Evolutionary conservation across 2,797 vertebrate species (phyloP).

Genomic region (Varecia variegata): DNA sequence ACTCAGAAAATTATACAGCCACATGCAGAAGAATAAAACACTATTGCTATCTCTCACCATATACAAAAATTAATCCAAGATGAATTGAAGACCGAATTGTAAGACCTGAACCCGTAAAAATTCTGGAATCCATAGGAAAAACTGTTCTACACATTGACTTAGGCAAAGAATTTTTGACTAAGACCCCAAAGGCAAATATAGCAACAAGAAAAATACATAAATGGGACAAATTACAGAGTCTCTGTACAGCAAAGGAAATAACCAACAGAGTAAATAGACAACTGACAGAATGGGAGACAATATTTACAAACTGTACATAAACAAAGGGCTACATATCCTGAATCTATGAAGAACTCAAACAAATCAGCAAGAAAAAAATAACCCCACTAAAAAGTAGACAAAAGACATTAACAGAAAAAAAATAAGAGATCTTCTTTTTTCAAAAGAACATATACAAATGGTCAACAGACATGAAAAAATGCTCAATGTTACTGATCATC

Average conservation of each 20-base stretch:
- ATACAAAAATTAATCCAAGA: neutral
- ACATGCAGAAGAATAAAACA: neutral
- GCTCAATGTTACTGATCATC: neutral
- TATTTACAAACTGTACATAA: neutral
- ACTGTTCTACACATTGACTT: neutral
- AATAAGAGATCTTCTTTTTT: neutral
- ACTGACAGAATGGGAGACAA: neutral
- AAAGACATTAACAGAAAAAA: neutral
- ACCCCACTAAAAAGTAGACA: neutral
- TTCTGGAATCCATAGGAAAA: neutral
- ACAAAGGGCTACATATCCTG: neutral
- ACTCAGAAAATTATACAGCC: neutral
- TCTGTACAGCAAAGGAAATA: neutral
- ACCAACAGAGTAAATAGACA: neutral
- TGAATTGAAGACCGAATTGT: neutral
- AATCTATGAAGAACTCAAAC: neutral
- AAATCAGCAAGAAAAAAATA: neutral
- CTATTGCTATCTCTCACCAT: neutral
- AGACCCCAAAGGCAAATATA: neutral
- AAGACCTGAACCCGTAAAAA: neutral
- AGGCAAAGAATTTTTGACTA: neutral
- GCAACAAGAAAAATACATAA: neutral
- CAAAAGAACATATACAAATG: neutral
- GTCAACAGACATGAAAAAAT: neutral
- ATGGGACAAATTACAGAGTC: neutral